phyloP scores from a whole-genome alignment of 1,140 invertebrate species.

The Manduca sexta region DNA sequence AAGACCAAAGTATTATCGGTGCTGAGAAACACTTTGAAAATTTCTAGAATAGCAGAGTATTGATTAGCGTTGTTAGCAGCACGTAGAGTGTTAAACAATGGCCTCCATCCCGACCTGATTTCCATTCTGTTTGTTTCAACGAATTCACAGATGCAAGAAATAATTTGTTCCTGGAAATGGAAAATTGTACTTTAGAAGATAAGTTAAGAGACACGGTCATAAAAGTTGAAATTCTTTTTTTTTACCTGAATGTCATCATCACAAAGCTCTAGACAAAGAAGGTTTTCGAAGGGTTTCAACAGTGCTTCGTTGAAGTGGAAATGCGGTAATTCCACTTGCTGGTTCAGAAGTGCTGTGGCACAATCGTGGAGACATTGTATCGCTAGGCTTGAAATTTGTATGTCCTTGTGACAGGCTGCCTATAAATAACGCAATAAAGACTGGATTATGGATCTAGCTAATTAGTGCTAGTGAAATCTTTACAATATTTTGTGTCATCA shows the following conservation, averaged over 20 bases:
- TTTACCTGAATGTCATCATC: constrained; percentile 91
- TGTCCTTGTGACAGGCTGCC: constrained; percentile 93
- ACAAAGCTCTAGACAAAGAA: constrained; percentile 92
- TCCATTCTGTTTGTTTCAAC: constrained; percentile 94
- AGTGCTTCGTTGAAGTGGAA: constrained; percentile 97
- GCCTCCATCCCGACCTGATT: constrained; percentile 94
- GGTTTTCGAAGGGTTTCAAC: constrained; percentile 95
- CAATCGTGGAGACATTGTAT: constrained; percentile 96
- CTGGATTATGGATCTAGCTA: no score
- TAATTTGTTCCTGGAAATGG: constrained; percentile 84
- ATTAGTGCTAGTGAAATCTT: no score
- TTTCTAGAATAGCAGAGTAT: constrained; percentile 88
- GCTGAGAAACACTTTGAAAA: constrained; percentile 93
- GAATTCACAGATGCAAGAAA: constrained; percentile 95
- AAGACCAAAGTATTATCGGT: constrained; percentile 95
- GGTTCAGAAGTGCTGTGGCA: constrained; percentile 90
- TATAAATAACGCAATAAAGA: constrained; percentile 61
- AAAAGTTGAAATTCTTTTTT: background rate
- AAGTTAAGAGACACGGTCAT: background rate
- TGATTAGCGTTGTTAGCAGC: constrained; percentile 84
- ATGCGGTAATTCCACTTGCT: constrained; percentile 90
- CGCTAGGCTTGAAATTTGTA: constrained; percentile 90
- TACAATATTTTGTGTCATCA: no score
- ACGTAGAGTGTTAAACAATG: constrained; percentile 91
- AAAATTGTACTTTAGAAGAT: constrained; percentile 1